Percentiles rank a stretch among this genome's conserved stretches.
Evolutionary conservation across 2,888 invertebrate genomes (phyloP).

Genomic region (Strigamia maritima): DNA sequence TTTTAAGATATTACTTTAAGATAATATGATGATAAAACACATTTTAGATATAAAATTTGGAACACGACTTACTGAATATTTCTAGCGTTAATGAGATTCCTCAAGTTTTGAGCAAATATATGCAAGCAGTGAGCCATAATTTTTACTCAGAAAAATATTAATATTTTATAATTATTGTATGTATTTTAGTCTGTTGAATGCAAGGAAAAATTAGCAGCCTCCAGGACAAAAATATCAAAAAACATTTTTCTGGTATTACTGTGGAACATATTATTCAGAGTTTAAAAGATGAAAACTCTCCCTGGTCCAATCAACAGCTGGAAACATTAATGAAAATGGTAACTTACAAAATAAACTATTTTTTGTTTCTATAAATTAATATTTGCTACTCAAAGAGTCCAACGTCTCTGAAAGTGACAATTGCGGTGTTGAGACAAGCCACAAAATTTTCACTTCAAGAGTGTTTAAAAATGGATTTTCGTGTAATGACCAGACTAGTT

Average conservation of each 20-base stretch:
- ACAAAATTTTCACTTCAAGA: conserved; percentile 70
- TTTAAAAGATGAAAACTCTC: conserved; percentile 72
- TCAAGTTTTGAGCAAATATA: conserved; percentile 62
- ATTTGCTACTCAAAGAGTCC: conserved; percentile 67
- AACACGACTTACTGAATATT: conserved; percentile 60
- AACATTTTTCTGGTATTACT: conserved; percentile 49
- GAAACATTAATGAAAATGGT: conserved; percentile 68
- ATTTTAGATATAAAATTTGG: conserved; percentile 59
- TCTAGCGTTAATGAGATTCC: conserved; percentile 54
- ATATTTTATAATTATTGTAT: no score
- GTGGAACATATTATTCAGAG: conserved; percentile 55
- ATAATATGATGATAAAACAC: no score
- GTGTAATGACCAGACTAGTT: conserved; percentile 64
- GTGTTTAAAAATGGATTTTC: conserved; percentile 87
- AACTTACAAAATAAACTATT: background rate
- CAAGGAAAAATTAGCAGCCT: no score
- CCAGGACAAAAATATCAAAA: conserved; percentile 47
- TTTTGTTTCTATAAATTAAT: background rate
- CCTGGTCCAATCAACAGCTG: conserved; percentile 74
- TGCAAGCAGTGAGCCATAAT: conserved; percentile 39
- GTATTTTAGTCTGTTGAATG: no score
- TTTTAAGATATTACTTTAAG: no score
- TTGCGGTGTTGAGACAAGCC: conserved; percentile 70
- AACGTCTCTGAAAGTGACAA: conserved; percentile 83
- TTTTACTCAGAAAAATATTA: no score